Conservation (phyloP, 2,113 vertebrate species). For the Apodemus sylvaticus region DNA sequence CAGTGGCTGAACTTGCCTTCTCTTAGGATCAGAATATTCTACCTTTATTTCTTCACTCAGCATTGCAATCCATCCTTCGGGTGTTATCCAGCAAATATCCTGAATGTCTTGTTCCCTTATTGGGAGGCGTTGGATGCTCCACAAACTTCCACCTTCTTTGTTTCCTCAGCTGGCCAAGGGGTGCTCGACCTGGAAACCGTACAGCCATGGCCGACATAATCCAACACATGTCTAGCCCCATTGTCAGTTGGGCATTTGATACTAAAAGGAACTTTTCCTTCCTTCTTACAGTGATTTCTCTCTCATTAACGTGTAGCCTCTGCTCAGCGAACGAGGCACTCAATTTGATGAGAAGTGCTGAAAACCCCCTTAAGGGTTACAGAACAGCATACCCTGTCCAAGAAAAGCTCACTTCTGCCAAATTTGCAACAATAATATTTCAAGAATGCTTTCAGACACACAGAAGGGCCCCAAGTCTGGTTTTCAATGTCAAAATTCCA, state of each 20-base stretch:
- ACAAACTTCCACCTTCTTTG: neutral
- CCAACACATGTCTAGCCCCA: neutral
- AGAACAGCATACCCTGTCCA: neutral
- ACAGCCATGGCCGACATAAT: neutral
- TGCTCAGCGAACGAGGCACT: neutral
- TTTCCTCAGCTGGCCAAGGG: neutral
- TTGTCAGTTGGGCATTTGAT: neutral
- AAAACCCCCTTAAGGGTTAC: neutral
- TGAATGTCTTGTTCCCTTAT: neutral
- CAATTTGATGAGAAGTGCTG: neutral
- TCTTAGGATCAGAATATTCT: neutral
- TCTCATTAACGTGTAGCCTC: neutral
- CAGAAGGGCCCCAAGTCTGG: neutral
- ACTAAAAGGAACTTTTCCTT: neutral
- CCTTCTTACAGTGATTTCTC: neutral
- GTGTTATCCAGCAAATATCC: neutral
- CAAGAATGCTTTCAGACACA: slow-evolving; percentile 18
- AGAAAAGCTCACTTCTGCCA: neutral
- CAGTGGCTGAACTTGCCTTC: neutral
- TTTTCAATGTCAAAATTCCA: neutral
- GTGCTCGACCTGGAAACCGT: neutral
- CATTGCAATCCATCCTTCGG: neutral
- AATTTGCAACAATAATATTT: neutral
- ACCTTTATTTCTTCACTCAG: neutral
- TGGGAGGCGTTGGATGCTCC: neutral